Evolutionary conservation across 2,888 invertebrate genomes (phyloP).

Genomic region (Drosophila longiperda): DNA sequence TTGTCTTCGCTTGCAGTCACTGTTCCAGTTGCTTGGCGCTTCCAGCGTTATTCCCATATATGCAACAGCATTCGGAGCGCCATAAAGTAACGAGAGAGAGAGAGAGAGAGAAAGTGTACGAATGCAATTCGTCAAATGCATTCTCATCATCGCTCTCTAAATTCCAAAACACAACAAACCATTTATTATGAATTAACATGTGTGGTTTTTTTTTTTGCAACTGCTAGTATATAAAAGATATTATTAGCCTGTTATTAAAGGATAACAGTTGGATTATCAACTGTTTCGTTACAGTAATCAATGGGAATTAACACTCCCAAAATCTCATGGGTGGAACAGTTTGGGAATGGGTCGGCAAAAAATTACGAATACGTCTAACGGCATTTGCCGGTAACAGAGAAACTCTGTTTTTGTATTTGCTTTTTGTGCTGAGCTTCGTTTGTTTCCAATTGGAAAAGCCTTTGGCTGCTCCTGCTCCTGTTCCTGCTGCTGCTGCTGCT

Average conservation of each 20-base stretch:
- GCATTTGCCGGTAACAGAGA: slow-evolving; percentile 35
- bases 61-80: slow-evolving; percentile 52
- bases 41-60: slow-evolving; percentile 30
- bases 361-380: slow-evolving; percentile 49
- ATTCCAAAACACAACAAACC: slow-evolving; percentile 36
- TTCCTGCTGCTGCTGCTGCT: slow-evolving; percentile 9
- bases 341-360: slow-evolving; percentile 49
- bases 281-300: background rate
- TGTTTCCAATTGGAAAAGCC: slow-evolving; percentile 62
- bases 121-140: slow-evolving; percentile 16
- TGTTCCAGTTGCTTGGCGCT: slow-evolving; percentile 18
- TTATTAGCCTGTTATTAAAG: background rate
- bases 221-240: background rate
- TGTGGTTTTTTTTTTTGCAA: background rate
- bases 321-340: slow-evolving; percentile 36
- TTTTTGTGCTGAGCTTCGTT: slow-evolving; percentile 47
- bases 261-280: background rate
- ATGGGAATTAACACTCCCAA: background rate
- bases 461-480: slow-evolving; percentile 39
- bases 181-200: slow-evolving; percentile 22
- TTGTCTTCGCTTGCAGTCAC: slow-evolving; percentile 1
- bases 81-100: slow-evolving; percentile 16
- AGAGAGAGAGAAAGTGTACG: background rate
- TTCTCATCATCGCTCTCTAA: background rate
- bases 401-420: slow-evolving; percentile 58